Base-by-base conservation (phyloP, 2,797 vertebrate genomes). In the Enteromius unitaeniatus region DNA sequence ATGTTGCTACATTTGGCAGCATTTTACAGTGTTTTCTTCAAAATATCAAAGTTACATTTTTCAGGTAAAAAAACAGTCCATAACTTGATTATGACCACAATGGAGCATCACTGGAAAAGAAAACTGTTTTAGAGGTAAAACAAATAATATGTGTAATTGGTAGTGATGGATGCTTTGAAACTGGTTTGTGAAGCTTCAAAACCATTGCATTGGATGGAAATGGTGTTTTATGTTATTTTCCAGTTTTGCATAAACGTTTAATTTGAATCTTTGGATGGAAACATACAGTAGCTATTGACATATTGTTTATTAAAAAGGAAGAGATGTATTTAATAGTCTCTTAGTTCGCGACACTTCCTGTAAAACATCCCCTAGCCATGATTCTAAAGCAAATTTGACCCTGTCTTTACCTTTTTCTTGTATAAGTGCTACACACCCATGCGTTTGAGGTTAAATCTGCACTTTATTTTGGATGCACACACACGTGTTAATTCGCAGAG, bases 391-490 rank as follows among this genome's bases (percentile, higher is more conserved):
- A 49, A 19, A 28, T 79, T 26, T 51, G 58, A 74, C 40, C 23
- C 19, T 14, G 4, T 64, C 21, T 64, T 62, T 28, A 28, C 55
- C 15, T 28, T 78, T 49, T 26, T 31, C 15, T 21, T 34, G 40
- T 51, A 6, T 15, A 40, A 42, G 40, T 11, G 26, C 8, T 23
- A 40, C 58, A 75, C 26, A 17, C 40, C 7, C 1, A 21, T 67
- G 49, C 6, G 10, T n/a, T 14, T 76, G 72, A 76, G 62, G 73
- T 77, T 21, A 68, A 9, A 68, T 11, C 58, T 6, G n/a, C 34
- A 23, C 31, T 53, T 65, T 75, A 81, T 82, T 68, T 67, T 68
- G 51, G 62, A 77, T 14, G 31, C 34, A 17, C 73, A 83, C 49
- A 58, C 15, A 53, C 47, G 6, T 82, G 72, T 67, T 76, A 55